phyloP scores from a whole-genome alignment of 2,888 invertebrate genomes.

The Diaperis boleti region DNA sequence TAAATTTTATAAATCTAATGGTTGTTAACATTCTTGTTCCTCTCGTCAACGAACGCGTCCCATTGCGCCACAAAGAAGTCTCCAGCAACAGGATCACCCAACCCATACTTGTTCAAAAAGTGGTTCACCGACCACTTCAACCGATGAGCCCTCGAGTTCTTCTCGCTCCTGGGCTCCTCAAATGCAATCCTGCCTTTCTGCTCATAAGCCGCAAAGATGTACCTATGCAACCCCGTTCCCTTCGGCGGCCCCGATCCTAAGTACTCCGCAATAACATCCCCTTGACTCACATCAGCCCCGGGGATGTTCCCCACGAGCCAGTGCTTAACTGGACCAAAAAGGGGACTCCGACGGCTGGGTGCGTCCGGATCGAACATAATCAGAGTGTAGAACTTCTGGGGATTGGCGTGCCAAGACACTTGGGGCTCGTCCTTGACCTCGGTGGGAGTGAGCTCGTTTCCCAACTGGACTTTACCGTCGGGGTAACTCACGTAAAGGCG shows the following conservation, averaged over 20 bases:
- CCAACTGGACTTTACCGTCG: constrained; percentile 64
- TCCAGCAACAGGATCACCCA: constrained; percentile 47
- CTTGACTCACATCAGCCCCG: constrained; percentile 72
- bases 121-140: constrained; percentile 40
- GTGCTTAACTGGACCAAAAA: constrained; percentile 76
- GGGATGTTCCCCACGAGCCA: constrained; percentile 83
- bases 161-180: constrained; percentile 53
- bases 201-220: constrained; percentile 76
- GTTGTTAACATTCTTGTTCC: background rate
- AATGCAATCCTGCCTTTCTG: constrained; percentile 69
- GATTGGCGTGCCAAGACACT: constrained; percentile 74
- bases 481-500: constrained; percentile 18
- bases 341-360: constrained; percentile 41
- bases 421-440: constrained; percentile 77
- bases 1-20: no score
- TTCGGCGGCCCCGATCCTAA: constrained; percentile 76
- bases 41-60: constrained; percentile 43
- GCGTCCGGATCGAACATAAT: constrained; percentile 62
- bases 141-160: constrained; percentile 52
- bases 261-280: constrained; percentile 78
- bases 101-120: constrained; percentile 48
- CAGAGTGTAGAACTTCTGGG: constrained; percentile 72
- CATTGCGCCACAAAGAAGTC: constrained; percentile 53
- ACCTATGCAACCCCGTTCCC: constrained; percentile 79
- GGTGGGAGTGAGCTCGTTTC: constrained; percentile 77